phyloP scores from a whole-genome alignment of 1,140 invertebrate genomes.

The Gonioctena quinquepunctata region DNA sequence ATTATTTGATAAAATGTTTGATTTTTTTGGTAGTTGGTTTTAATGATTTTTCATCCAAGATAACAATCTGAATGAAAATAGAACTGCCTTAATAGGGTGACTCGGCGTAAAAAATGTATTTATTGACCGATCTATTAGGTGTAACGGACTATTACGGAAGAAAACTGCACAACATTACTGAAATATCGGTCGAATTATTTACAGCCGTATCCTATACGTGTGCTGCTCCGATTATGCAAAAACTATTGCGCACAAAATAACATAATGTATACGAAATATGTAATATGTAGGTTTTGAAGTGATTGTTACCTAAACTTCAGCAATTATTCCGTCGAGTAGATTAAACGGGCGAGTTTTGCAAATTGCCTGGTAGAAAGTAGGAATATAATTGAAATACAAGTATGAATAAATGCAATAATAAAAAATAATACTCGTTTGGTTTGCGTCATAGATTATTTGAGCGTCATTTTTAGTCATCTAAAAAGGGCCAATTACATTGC shows the following conservation, averaged over 20 bases:
- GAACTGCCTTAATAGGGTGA: no score
- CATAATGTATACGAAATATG: conserved; percentile 4
- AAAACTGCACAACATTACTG: conserved; percentile 28
- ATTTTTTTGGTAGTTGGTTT: no score
- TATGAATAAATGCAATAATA: no score
- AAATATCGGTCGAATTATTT: conserved; percentile 41
- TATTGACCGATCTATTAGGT: conserved; percentile 7
- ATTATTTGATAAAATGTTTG: no score
- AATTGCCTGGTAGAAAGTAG: background rate
- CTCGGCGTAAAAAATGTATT: no score
- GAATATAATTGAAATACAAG: background rate
- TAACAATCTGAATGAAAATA: no score
- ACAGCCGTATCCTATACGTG: background rate
- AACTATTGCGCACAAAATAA: conserved; percentile 4
- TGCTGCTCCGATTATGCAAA: conserved; percentile 3
- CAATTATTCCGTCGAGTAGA: background rate
- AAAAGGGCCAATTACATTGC: no score
- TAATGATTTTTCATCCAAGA: no score
- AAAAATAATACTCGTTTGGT: no score
- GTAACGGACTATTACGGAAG: conserved; percentile 38
- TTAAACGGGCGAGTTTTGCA: background rate
- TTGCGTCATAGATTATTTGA: no score
- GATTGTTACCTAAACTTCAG: background rate
- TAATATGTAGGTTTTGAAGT: background rate
- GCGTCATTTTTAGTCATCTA: no score